A percentile compares a stretch with the other conserved stretches of the same genome.
Evolutionary conservation across 1,140 invertebrate genomes (phyloP).

Genomic region (Atopsyche davidsoni): DNA sequence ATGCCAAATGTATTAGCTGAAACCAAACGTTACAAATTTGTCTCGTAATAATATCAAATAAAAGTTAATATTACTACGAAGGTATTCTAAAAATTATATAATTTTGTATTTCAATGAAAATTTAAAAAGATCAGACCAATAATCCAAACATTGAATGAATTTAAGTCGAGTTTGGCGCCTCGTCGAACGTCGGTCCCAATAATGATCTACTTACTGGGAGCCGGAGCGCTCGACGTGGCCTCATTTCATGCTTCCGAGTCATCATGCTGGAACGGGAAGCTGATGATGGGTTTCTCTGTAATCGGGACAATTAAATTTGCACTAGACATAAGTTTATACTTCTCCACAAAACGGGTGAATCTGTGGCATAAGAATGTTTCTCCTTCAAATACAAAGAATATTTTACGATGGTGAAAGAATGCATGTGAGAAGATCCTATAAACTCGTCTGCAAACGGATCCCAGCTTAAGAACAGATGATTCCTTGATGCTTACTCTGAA

Average conservation of each 20-base stretch:
- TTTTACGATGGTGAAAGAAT: slow-evolving; percentile 93
- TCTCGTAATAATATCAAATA: too few species aligned
- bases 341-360: slow-evolving; percentile 97
- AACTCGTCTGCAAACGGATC: slow-evolving; percentile 95
- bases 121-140: slow-evolving; percentile 14
- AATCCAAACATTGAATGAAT: slow-evolving; percentile 5
- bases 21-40: too few species aligned
- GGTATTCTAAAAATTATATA: too few species aligned
- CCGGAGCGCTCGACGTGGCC: slow-evolving; percentile 18
- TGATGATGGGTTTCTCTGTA: slow-evolving; percentile 42
- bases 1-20: too few species aligned
- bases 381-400: slow-evolving; percentile 98
- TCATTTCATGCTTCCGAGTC: slow-evolving; percentile 63
- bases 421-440: slow-evolving; percentile 99
- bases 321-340: slow-evolving; percentile 97
- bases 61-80: too few species aligned
- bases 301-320: slow-evolving; percentile 99
- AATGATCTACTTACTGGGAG: slow-evolving; percentile 21
- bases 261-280: slow-evolving; percentile 45
- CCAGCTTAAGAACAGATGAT: slow-evolving; percentile 95
- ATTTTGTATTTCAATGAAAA: too few species aligned
- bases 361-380: slow-evolving; percentile 92
- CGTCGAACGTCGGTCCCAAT: slow-evolving; percentile 6
- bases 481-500: slow-evolving; percentile 97
- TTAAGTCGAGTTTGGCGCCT: slow-evolving; percentile 6